Percentiles rank a stretch among this genome's conserved stretches.
Conservation (phyloP, 2,888 invertebrate genomes). For the Drosophila cracens region DNA sequence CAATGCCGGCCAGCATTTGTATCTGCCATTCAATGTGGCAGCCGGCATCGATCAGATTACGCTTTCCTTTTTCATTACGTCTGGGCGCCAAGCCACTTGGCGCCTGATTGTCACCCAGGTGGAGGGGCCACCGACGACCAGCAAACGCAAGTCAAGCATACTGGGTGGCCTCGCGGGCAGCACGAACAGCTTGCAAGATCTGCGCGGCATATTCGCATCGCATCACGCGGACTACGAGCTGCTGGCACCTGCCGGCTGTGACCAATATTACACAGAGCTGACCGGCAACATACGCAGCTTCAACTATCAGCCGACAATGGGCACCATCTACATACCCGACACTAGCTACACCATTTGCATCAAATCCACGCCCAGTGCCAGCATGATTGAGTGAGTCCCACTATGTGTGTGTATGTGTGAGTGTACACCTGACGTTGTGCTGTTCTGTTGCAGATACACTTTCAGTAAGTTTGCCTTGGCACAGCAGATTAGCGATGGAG, state of each 20-base stretch:
- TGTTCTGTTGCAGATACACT: slow-evolving; percentile 74
- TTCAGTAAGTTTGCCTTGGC: slow-evolving; percentile 73
- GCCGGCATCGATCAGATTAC: slow-evolving; percentile 79
- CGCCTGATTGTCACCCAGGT: slow-evolving; percentile 88
- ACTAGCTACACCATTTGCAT: slow-evolving; percentile 89
- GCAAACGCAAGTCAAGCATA: slow-evolving; percentile 33
- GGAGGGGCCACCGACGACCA: slow-evolving; percentile 85
- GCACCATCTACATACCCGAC: slow-evolving; percentile 86
- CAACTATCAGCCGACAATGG: slow-evolving; percentile 86
- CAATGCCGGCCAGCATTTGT: slow-evolving; percentile 87
- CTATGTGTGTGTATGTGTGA: not conserved
- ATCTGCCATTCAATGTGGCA: slow-evolving; percentile 81
- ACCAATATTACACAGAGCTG: slow-evolving; percentile 88
- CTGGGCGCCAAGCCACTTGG: slow-evolving; percentile 84
- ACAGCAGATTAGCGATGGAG: slow-evolving; percentile 52
- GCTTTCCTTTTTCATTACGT: slow-evolving; percentile 85
- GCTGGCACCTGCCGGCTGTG: slow-evolving; percentile 88
- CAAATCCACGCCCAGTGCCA: slow-evolving; percentile 81
- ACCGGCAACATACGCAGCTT: slow-evolving; percentile 87
- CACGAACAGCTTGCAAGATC: slow-evolving; percentile 73
- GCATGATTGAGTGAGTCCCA: slow-evolving; percentile 77
- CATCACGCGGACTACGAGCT: slow-evolving; percentile 78
- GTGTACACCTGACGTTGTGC: slow-evolving; percentile 86
- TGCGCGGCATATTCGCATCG: slow-evolving; percentile 75
- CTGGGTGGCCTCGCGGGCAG: slow-evolving; percentile 47